A percentile compares a stretch with the other conserved stretches of the same genome.
Conservation (phyloP, 2,888 invertebrate genomes). For the Anoplius nigerrimus region DNA sequence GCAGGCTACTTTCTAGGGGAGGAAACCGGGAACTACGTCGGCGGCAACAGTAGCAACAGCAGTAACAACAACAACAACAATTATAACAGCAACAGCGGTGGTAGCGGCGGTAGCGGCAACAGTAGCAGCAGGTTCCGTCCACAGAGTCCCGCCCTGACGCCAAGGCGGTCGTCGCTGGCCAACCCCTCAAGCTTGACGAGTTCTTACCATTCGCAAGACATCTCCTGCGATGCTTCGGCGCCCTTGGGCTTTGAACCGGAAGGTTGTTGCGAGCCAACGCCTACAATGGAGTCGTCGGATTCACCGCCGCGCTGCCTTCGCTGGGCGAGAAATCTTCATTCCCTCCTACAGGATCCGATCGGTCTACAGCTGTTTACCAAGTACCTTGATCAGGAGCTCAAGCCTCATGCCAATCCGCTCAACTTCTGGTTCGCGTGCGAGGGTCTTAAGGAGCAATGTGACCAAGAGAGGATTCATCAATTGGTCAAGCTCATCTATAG, state of each 20-base stretch:
- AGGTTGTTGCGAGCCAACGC: constrained; percentile 76
- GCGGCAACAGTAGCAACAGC: too few relatives aligned
- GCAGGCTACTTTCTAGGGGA: constrained; percentile 62
- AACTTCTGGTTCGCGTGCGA: constrained; percentile 97
- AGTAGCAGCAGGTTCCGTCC: constrained; percentile 64
- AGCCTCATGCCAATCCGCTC: constrained; percentile 86
- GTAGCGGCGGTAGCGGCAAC: constrained; percentile 35
- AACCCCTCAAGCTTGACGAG: constrained; percentile 55
- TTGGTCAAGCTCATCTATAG: constrained; percentile 91
- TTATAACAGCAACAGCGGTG: too few relatives aligned
- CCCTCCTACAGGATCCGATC: constrained; percentile 89
- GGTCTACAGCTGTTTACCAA: constrained; percentile 91
- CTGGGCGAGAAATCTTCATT: constrained; percentile 92
- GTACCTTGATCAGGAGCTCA: constrained; percentile 88
- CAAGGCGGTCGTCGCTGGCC: constrained; percentile 73
- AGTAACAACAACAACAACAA: too few relatives aligned
- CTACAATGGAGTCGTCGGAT: constrained; percentile 68
- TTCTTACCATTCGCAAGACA: constrained; percentile 11
- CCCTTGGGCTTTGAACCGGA: constrained; percentile 79
- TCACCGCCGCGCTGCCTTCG: constrained; percentile 85
- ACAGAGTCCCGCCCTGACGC: constrained; percentile 74
- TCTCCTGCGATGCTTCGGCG: constrained; percentile 72
- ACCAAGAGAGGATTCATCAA: constrained; percentile 83
- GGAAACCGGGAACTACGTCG: constrained; percentile 70
- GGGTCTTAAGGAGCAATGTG: constrained; percentile 87